A percentile compares a stretch with the other conserved stretches of the same genome.
Evolutionary conservation across 2,113 vertebrate species (phyloP).

Genomic region (Grantiella picta): DNA sequence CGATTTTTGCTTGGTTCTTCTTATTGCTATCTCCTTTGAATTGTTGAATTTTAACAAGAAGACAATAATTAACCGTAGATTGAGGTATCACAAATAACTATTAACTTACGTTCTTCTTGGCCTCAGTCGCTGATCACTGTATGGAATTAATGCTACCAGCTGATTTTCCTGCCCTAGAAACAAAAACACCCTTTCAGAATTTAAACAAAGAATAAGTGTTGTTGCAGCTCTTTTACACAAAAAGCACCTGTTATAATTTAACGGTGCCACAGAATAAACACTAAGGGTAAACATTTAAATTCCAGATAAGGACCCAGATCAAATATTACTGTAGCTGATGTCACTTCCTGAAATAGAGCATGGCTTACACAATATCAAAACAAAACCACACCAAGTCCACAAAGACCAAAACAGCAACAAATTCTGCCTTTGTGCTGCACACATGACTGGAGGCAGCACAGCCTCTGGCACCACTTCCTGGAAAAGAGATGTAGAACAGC

Average conservation of each 20-base stretch:
- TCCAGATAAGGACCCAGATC: neutral
- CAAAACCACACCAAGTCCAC: neutral
- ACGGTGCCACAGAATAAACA: neutral
- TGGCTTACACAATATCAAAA: neutral
- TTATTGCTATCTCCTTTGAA: neutral
- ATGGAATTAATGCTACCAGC: conserved; percentile 95
- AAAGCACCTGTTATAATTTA: neutral
- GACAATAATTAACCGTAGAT: neutral
- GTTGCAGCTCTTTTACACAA: neutral
- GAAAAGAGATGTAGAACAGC: neutral
- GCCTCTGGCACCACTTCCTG: neutral
- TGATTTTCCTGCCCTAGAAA: conserved; percentile 95
- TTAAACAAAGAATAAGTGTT: neutral
- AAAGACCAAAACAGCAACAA: neutral
- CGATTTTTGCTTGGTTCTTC: neutral
- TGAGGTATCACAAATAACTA: neutral
- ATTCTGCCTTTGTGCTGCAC: neutral
- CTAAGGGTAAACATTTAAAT: neutral
- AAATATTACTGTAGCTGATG: neutral
- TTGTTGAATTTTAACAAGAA: neutral
- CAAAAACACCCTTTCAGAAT: conserved; percentile 34
- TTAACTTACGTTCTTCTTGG: conserved; percentile 93
- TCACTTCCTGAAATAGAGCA: neutral
- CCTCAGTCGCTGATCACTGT: conserved; percentile 92
- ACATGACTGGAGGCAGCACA: neutral